Percentiles rank a stretch among this genome's conserved stretches.
Evolutionary conservation across 2,888 invertebrate genomes (phyloP).

Genomic region (Invenusta paracnida): DNA sequence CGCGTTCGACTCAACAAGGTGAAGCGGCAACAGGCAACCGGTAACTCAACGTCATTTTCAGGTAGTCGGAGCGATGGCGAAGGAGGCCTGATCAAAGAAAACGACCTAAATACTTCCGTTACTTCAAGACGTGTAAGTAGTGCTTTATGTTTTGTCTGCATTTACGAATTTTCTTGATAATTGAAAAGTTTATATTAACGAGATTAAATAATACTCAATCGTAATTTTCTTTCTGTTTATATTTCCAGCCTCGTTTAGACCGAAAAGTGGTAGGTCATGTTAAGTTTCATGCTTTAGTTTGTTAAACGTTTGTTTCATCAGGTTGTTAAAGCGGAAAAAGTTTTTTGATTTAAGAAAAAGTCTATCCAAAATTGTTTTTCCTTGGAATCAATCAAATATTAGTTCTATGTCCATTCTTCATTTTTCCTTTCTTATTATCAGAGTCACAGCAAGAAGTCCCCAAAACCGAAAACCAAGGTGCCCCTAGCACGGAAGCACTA

Average conservation of each 20-base stretch:
- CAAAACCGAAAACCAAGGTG: background rate
- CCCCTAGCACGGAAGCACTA: background rate
- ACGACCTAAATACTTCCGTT: background rate
- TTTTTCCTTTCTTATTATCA: background rate
- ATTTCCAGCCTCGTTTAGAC: background rate
- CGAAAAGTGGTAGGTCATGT: background rate
- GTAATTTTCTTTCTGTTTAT: background rate
- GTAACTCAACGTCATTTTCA: background rate
- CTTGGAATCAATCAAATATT: background rate
- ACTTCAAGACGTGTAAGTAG: background rate
- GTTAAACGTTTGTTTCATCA: background rate
- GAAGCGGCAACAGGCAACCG: background rate
- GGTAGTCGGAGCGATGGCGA: conserved; percentile 1
- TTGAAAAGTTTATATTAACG: background rate
- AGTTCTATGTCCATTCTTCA: background rate
- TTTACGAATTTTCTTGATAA: background rate
- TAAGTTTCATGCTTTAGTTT: background rate
- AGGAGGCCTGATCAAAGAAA: background rate
- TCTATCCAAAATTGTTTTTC: background rate
- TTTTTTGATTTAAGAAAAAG: background rate
- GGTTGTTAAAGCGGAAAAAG: background rate
- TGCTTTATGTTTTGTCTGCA: background rate
- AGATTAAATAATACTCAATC: background rate
- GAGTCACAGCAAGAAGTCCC: background rate
- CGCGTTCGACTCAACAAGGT: conserved; percentile 9